Conservation (phyloP, 2,113 vertebrate species). For the human (Homo sapiens) region GRCh38 chr16:29181501-29182000, state of each 20-base stretch:
- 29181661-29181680: neutral
- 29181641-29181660: neutral
- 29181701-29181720: neutral
- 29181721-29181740: neutral
- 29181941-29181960: too few relatives aligned
- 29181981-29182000: neutral
- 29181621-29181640: too few relatives aligned
- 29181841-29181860: accelerated
- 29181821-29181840: too few relatives aligned
- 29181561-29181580: neutral
- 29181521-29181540: too few relatives aligned
- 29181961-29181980: accelerated
- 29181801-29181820: neutral
- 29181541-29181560: too few relatives aligned
- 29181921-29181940: too few relatives aligned
- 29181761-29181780: neutral
- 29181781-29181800: neutral
- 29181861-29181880: accelerated
- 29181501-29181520: neutral
- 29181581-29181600: neutral
- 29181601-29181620: neutral
- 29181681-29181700: neutral
- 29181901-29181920: too few relatives aligned
- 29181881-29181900: neutral
- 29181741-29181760: neutral